A percentile compares a stretch with the other conserved stretches of the same genome.
Evolutionary conservation across 2,113 vertebrate genomes (phyloP).

Genomic region (Embiotoca jacksoni): DNA sequence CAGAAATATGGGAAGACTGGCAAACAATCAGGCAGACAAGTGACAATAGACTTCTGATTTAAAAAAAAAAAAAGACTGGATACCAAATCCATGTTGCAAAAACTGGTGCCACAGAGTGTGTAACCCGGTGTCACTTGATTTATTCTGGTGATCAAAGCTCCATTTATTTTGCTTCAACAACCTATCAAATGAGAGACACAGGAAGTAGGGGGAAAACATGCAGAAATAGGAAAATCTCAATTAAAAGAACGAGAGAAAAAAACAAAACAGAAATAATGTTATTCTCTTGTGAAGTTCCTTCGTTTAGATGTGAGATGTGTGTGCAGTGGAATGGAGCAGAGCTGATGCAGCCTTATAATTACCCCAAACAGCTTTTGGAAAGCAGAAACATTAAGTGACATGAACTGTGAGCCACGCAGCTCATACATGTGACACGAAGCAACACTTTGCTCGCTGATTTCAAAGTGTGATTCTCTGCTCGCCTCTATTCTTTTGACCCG

Average conservation of each 20-base stretch:
- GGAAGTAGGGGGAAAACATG: slow-evolving; percentile 18
- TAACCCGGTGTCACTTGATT: slow-evolving; percentile 1
- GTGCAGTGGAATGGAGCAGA: slow-evolving; percentile 13
- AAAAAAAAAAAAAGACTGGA: slow-evolving; percentile 11
- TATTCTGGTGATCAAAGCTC: slow-evolving; percentile 45
- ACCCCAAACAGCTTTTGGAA: slow-evolving; percentile 45
- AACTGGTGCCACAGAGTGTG: background rate
- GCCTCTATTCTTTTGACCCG: background rate
- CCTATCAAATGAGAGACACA: slow-evolving; percentile 20
- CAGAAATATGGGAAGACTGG: slow-evolving; percentile 6
- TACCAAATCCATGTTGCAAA: slow-evolving; percentile 1
- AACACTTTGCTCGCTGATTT: slow-evolving; percentile 13
- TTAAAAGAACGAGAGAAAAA: background rate
- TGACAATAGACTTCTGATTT: background rate
- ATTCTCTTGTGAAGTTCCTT: slow-evolving; percentile 50
- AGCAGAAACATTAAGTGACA: slow-evolving; percentile 37
- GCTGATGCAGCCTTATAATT: slow-evolving; percentile 47
- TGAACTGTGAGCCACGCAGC: slow-evolving; percentile 33
- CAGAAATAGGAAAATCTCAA: slow-evolving; percentile 1
- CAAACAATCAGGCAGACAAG: slow-evolving; percentile 31
- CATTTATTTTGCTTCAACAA: slow-evolving; percentile 22
- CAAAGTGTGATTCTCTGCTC: slow-evolving; percentile 21
- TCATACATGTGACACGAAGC: slow-evolving; percentile 36
- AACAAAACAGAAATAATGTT: slow-evolving; percentile 14
- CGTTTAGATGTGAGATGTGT: slow-evolving; percentile 35